Base-by-base conservation (phyloP, 2,797 vertebrate species). In the Pristis pectinata region DNA sequence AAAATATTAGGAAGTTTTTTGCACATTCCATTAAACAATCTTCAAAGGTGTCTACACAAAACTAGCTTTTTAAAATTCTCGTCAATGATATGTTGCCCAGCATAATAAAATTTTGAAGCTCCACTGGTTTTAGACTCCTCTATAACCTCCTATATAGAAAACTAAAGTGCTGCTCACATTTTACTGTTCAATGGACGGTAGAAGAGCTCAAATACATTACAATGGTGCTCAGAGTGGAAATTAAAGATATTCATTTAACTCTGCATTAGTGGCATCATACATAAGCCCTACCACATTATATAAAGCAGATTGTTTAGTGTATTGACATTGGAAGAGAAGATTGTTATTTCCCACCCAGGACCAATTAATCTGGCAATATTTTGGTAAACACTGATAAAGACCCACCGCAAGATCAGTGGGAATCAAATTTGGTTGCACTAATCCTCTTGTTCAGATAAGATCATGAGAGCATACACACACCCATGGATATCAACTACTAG, bases 381-480 rank as follows among this genome's bases (percentile, higher is more conserved):
- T n/a, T 91, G 59, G 61, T 91, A 91, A 91, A 41, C n/a, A 41
- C 61, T 67, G n/a, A 61, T 91, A 37, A 19, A 91, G 87, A 67
- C 87, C 87, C 87, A 91, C 87, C 87, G 27, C 59, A 91, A 67
- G 37, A 91, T 19, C 87, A 67, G 87, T 67, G n/a, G 59, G 83
- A 61, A 91, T 91, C 87, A 91, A 91, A 91, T 91, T 91, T 59
- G 11, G 59, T 37, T 27, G 87, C 37, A 91, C 37, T 91, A 91
- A 91, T 91, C 87, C 87, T 41, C 61, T 91, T 91, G 87, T 91
- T 67, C 59, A 91, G 87, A 91, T 91, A 91, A 91, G 87, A 91
- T 91, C 87, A 91, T 67, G 19, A 13, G 87, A 91, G n/a, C 87
- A 91, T 64, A 37, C 59, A 67, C 64, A 67, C n/a, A 67, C 24